phyloP scores from a whole-genome alignment of 2,113 vertebrate genomes.

The Periophthalmodon schlosseri region DNA sequence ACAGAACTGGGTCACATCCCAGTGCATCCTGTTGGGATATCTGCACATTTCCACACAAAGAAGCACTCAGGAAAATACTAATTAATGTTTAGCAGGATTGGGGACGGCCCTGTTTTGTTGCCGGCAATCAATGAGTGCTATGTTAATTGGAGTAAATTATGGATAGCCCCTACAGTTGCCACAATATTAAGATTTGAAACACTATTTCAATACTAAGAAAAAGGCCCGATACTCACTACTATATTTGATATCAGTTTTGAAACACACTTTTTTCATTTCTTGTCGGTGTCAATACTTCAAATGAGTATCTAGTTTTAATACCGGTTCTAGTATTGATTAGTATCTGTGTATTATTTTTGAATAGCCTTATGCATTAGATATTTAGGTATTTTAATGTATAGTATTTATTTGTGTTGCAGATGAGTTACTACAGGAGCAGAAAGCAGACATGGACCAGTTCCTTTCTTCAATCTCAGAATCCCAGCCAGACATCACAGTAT shows the following conservation, averaged over 20 bases:
- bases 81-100: constrained; percentile 59
- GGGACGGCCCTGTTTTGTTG: constrained; percentile 23
- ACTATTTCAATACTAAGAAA: neutral
- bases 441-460: constrained; percentile 94
- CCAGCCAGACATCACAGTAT: constrained; percentile 87
- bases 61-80: constrained; percentile 55
- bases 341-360: neutral
- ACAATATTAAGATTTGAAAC: neutral
- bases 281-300: no score
- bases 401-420: constrained; percentile 70
- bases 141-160: constrained; percentile 25
- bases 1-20: constrained; percentile 75
- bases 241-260: no score
- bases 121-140: neutral
- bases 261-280: no score
- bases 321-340: no score
- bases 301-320: no score
- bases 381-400: neutral
- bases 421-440: constrained; percentile 93
- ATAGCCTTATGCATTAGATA: neutral
- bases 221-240: no score
- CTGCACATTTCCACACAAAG: constrained; percentile 51
- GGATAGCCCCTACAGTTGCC: neutral
- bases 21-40: constrained; percentile 59
- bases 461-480: constrained; percentile 91